Conservation (phyloP, 2,113 vertebrate species). For the Sylvia atricapilla region DNA sequence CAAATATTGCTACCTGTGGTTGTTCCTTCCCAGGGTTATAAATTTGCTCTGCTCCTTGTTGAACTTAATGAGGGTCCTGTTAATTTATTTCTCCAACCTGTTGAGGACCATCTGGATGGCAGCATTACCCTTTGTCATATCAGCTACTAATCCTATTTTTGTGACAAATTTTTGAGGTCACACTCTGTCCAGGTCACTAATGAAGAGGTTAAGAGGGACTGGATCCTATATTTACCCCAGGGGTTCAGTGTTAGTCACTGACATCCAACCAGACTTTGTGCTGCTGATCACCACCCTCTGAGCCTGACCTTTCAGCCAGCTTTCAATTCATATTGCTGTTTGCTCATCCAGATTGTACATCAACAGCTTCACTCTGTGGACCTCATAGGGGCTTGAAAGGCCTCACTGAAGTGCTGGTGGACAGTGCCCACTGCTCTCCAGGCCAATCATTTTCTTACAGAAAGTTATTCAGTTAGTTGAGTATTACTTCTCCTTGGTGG, state of each 20-base stretch:
- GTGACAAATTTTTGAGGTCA: neutral
- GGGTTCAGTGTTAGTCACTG: neutral
- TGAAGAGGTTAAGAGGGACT: neutral
- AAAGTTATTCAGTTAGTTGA: fast-evolving
- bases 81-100: neutral
- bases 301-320: neutral
- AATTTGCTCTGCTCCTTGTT: neutral
- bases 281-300: neutral
- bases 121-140: neutral
- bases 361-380: neutral
- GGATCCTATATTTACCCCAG: neutral
- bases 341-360: neutral
- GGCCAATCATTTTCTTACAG: neutral
- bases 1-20: neutral
- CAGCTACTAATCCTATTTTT: neutral
- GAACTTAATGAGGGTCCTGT: neutral
- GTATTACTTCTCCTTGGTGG: neutral
- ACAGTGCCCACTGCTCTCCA: neutral
- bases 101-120: neutral
- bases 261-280: fast-evolving
- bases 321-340: neutral
- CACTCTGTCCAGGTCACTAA: neutral
- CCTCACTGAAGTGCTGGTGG: neutral
- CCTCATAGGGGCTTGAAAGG: neutral
- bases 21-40: neutral